Evolutionary conservation across 2,113 vertebrate genomes (phyloP), one percentile per base, ranked within the genome.

Genomic region (Cyanocitta stelleri): DNA sequence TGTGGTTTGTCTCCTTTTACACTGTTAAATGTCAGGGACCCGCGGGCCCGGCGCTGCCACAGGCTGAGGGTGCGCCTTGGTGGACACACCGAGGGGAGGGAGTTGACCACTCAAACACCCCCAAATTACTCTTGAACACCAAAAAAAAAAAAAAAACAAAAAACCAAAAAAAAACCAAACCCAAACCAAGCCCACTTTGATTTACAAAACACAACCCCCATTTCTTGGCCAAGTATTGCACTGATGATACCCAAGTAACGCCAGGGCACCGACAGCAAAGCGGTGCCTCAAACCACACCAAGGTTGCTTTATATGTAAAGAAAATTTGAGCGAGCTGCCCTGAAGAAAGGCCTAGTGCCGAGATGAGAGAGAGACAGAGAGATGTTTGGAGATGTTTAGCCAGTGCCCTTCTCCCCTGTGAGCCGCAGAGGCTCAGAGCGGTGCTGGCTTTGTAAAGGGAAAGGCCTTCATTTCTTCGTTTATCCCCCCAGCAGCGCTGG

Each of bases 401-500:
- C 98, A 99, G 98, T 98, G 98, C 98, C 99, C 98, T 99, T 98
- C 98, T 98, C 98, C 98, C 98, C 98, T 96, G 98, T 97, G 99
- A 99, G 98, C 99, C 98, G 98, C 98, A 98, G 98, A 98, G 98
- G 98, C 99, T 99, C 98, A 98, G 98, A 99, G 98, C 98, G 98
- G 98, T 98, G 98, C 99, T 99, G 99, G 99, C 99, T 99, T 99
- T 99, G 98, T 98, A 99, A 99, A 99, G 98, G 99, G 98, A 99
- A 98, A 98, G 98, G 98, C 99, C 98, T 99, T 99, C 99, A 99
- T 99, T 99, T 99, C 98, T 99, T 98, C 98, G 99, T 99, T 99
- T 99, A 99, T 99, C 99, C 99, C 98, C 99, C 99, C 99, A 99
- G 99, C 99, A 99, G 99, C 99, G 99, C 99, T 99, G 99, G 99